A percentile compares a stretch with the other conserved stretches of the same genome.
Evolutionary conservation across 2,888 invertebrate genomes (phyloP).

Genomic region (Zygogramma bicolorata): DNA sequence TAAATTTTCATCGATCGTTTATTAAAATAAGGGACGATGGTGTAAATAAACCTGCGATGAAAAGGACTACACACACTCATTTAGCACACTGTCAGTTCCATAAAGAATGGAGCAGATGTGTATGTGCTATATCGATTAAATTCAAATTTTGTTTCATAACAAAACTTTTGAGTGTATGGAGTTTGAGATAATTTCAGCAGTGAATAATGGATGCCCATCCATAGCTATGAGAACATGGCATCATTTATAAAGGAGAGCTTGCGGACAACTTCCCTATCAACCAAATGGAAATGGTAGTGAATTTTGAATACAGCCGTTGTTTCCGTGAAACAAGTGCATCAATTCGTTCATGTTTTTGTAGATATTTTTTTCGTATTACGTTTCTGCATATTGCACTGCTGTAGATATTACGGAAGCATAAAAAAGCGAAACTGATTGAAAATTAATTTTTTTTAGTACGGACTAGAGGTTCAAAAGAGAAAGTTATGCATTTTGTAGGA

Average conservation of each 20-base stretch:
- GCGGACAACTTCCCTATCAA: background rate
- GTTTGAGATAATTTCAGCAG: slow-evolving; percentile 12
- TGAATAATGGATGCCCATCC: slow-evolving; percentile 11
- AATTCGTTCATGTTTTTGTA: background rate
- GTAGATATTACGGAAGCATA: too few relatives aligned
- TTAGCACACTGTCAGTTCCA: slow-evolving; percentile 5
- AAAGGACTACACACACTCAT: background rate
- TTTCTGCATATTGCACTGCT: too few relatives aligned
- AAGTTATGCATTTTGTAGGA: too few relatives aligned
- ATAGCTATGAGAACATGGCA: background rate
- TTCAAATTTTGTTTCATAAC: slow-evolving; percentile 14
- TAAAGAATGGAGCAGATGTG: slow-evolving; percentile 11
- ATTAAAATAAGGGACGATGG: background rate
- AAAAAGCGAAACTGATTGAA: too few relatives aligned
- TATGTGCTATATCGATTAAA: slow-evolving; percentile 19
- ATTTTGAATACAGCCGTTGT: background rate
- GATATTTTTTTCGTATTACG: too few relatives aligned
- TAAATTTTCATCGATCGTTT: background rate
- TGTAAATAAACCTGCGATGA: background rate
- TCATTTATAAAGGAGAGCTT: slow-evolving; percentile 8
- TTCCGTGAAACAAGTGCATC: background rate
- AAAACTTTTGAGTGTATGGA: slow-evolving; percentile 20
- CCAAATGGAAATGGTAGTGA: background rate
- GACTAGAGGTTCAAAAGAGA: too few relatives aligned
- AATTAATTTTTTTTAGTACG: too few relatives aligned